Base-by-base conservation (phyloP, 2,797 vertebrate genomes). In the Garrulus glandarius region DNA sequence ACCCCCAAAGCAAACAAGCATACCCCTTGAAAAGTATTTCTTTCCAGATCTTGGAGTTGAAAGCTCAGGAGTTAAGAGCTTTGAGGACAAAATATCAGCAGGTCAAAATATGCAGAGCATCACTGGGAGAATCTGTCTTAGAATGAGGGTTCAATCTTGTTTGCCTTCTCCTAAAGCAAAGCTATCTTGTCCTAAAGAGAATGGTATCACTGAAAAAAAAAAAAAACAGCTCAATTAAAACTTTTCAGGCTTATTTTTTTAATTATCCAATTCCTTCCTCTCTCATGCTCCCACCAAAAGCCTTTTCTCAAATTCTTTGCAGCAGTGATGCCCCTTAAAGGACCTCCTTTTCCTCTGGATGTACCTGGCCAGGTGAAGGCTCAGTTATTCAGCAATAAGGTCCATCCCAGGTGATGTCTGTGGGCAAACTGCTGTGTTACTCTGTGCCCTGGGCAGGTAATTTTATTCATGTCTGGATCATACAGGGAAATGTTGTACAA, bases 91-190 rank as follows among this genome's bases (percentile, higher is more conserved):
- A 20, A 47, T 29, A 56, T 52, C 23, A 39, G 20, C 27, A 52
- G 12, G 10, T 75, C 23, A 46, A 69, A 46, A 41, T 20, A 34
- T 3, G 14, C 34, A 43, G 39, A 71, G 9, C 13, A 46, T 30
- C 26, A 27, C 14, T 56, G 27, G 9, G 27, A 65, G 7, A 70
- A 63, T 7, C 10, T 26, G 8, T 16, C 26, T 32, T 49, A 52
- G 5, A 60, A 22, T 0, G 1, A 67, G 27, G 11, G 14, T 34
- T 67, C 8, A n/a, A 9, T 5, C 15, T 24, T 10, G 8, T 41
- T 39, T 70, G 15, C 7, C 14, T 32, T 6, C 24, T 69, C 16
- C 39, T 63, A 50, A 46, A 71, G 20, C 10, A 18, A 57, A 37
- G 11, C 5, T 30, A 1, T 11, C 32, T 50, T 43, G 16, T 61